Conservation (phyloP, 2,797 vertebrate genomes). For the Oreonectes daqikongensis region DNA sequence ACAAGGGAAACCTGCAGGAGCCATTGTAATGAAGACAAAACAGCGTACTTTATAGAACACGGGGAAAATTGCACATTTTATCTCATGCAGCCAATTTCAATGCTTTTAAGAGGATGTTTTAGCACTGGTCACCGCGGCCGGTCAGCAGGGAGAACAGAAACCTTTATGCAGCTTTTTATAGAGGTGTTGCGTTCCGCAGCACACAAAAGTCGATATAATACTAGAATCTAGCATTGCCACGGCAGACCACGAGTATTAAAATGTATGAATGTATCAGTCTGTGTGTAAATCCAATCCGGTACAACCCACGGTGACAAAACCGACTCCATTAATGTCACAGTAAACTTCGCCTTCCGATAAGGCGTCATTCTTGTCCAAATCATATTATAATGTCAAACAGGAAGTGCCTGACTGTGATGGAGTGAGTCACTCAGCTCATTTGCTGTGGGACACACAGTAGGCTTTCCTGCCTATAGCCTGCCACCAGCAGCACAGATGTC, state of each 20-base stretch:
- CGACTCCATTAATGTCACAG: not conserved
- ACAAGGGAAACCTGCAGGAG: conserved; percentile 69
- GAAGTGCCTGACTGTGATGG: conserved; percentile 40
- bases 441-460: conserved; percentile 64
- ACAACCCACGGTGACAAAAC: not conserved
- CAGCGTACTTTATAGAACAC: conserved; percentile 29
- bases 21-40: conserved; percentile 66
- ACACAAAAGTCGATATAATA: not conserved
- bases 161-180: conserved; percentile 20
- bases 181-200: not conserved
- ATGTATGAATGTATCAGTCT: not conserved
- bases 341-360: conserved; percentile 15
- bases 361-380: conserved; percentile 33
- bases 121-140: conserved; percentile 10
- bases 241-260: not conserved
- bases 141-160: conserved; percentile 6
- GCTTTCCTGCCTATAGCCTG: conserved; percentile 64
- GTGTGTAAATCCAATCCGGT: not conserved
- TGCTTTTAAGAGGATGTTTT: conserved; percentile 42
- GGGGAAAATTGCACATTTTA: conserved; percentile 35
- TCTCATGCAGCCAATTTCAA: conserved; percentile 32
- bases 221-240: not conserved
- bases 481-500: conserved; percentile 75
- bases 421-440: conserved; percentile 43
- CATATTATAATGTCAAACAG: conserved; percentile 35